Conservation (phyloP, 2,888 invertebrate species). For the Drymonia ruficornis region DNA sequence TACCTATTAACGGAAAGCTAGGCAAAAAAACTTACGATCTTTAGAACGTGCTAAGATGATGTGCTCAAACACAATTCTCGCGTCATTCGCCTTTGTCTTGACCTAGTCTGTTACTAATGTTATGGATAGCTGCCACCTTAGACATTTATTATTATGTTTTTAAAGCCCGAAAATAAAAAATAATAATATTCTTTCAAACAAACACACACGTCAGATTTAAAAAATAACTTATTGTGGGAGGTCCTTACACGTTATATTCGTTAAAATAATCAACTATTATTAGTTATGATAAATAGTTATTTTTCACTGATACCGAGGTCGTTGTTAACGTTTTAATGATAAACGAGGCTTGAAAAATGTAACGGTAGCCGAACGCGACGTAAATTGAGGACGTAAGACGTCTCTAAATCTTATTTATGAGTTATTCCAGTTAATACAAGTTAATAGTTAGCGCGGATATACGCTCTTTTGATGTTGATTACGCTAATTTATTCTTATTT, state of each 20-base stretch:
- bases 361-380: constrained; percentile 71
- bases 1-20: too few relatives aligned
- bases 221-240: constrained; percentile 3
- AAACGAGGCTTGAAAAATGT: constrained; percentile 71
- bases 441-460: constrained; percentile 69
- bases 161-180: constrained; percentile 23
- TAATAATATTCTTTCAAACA: constrained; percentile 14
- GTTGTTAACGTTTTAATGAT: constrained; percentile 70
- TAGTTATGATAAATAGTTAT: constrained; percentile 37
- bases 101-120: constrained; percentile 13
- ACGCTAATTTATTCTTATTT: constrained; percentile 65
- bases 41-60: neutral
- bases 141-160: constrained; percentile 28
- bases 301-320: constrained; percentile 53
- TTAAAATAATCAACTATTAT: constrained; percentile 24
- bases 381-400: constrained; percentile 72
- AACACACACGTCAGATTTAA: neutral
- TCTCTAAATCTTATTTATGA: constrained; percentile 74
- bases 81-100: constrained; percentile 10
- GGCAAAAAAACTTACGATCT: neutral
- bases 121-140: constrained; percentile 20
- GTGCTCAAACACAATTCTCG: neutral
- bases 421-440: constrained; percentile 70
- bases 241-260: constrained; percentile 6
- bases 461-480: constrained; percentile 76